Evolutionary conservation across 37 sponge, comb jelly and placozoan genomes (phyloP).

Genomic region (Hexactinellida sp.): DNA sequence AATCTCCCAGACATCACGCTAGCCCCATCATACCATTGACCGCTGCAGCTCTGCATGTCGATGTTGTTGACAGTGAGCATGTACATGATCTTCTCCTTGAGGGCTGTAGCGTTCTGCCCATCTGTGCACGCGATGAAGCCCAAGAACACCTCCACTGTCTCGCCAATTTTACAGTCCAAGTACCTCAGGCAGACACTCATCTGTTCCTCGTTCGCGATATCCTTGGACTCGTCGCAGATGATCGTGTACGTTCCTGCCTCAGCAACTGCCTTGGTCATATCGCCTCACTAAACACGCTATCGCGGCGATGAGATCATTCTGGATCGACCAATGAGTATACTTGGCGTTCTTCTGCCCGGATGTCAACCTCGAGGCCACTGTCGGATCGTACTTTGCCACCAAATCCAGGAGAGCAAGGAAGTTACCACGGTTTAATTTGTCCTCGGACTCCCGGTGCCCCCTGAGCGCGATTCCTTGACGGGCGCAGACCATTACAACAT

Average conservation of each 20-base stretch:
- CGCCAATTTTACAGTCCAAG: slow-evolving; percentile 29
- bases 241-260: too few relatives aligned
- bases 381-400: neutral
- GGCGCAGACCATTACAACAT: neutral
- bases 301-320: neutral
- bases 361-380: neutral
- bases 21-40: neutral
- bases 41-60: neutral
- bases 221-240: slow-evolving; percentile 39
- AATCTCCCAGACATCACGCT: neutral
- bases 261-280: too few relatives aligned
- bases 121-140: too few relatives aligned
- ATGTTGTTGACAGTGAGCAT: neutral
- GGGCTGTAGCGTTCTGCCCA: neutral
- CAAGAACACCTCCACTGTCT: too few relatives aligned
- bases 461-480: neutral
- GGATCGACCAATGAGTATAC: neutral
- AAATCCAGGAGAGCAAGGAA: neutral
- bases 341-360: neutral
- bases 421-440: neutral
- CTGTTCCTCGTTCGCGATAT: slow-evolving; percentile 32
- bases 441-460: neutral
- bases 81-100: neutral
- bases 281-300: neutral
- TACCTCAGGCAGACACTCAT: slow-evolving; percentile 33